phyloP scores from a whole-genome alignment of 2,888 invertebrate genomes.

The Drosophila nr. medialis region DNA sequence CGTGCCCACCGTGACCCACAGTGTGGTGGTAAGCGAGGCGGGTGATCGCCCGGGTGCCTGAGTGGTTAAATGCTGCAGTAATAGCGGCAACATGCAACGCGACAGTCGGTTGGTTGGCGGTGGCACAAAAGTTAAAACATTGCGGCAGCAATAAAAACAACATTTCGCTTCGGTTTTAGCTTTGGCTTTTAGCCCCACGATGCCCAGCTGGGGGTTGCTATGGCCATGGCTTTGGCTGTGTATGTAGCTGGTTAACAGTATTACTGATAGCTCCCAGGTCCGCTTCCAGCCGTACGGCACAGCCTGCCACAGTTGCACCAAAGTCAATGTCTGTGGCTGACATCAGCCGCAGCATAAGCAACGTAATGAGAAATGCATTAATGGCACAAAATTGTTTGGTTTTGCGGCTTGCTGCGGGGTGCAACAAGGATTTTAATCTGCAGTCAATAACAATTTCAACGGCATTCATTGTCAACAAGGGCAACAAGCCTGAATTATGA shows the following conservation, averaged over 20 bases:
- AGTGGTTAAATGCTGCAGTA: conserved; percentile 80
- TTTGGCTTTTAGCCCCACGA: conserved; percentile 23
- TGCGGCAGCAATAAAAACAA: conserved; percentile 80
- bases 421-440: conserved; percentile 15
- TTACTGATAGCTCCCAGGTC: conserved; percentile 60
- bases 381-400: conserved; percentile 52
- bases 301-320: conserved; percentile 65
- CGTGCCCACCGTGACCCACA: conserved; percentile 23
- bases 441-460: conserved; percentile 41
- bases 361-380: conserved; percentile 67
- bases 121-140: conserved; percentile 75
- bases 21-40: conserved; percentile 11
- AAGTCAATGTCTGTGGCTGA: conserved; percentile 76
- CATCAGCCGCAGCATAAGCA: conserved; percentile 48
- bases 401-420: conserved; percentile 26
- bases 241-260: conserved; percentile 42
- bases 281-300: conserved; percentile 1
- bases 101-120: conserved; percentile 59
- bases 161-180: conserved; percentile 56
- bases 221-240: conserved; percentile 43
- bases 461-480: conserved; percentile 6
- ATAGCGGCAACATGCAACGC: conserved; percentile 79
- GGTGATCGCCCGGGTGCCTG: conserved; percentile 51
- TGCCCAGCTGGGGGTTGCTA: conserved; percentile 21
- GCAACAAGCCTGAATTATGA: conserved; percentile 20